Evolutionary conservation across 2,113 vertebrate genomes (phyloP), one percentile per base, ranked within the genome.

Genomic region (Balaeniceps rex): DNA sequence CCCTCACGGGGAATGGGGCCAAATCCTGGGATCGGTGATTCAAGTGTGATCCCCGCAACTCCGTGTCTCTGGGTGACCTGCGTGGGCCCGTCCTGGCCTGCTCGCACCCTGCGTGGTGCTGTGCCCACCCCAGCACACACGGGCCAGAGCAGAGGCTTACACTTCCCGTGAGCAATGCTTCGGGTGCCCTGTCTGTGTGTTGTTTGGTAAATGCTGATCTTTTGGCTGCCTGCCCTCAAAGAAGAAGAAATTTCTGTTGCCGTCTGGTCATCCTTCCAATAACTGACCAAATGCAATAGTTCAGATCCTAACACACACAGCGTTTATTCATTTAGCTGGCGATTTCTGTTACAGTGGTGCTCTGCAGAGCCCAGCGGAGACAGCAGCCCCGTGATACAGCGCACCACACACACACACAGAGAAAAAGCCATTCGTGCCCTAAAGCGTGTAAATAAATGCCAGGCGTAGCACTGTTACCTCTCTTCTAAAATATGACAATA

Each of bases 31-130:
- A 74, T 71, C 6, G 1, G 74, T 0, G 4, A 24, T 49, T 33
- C 57, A 28, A 11, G 13, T 25, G 28, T 0, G 0, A n/a, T 64
- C 38, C 44, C 24, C 1, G 2, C 1, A 2, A 17, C 19, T 66
- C 38, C 0, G 0, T 38, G 81, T 49, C 52, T 82, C 51, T 38
- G 91, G 42, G 22, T 76, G 57, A 58, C 47, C n/a, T 60, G 36
- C 1, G 2, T 10, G 36, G 64, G 70, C 58, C 44, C 3, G 0
- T 10, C 52, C 78, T 78, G 60, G 65, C 70, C 25, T 4, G 51
- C 44, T n/a, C 3, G 5, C 28, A 8, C 31, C 25, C 40, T 26
- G 33, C 11, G 0, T 6, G 42, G 13, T 76, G 70, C 70, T 1
- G 18, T 61, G 16, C 52, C 40, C 2, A 1, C 24, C 52, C 31